Percentiles rank a stretch among this genome's conserved stretches.
Conservation (phyloP, 2,797 vertebrate genomes). For the Otolemur crassicaudatus region DNA sequence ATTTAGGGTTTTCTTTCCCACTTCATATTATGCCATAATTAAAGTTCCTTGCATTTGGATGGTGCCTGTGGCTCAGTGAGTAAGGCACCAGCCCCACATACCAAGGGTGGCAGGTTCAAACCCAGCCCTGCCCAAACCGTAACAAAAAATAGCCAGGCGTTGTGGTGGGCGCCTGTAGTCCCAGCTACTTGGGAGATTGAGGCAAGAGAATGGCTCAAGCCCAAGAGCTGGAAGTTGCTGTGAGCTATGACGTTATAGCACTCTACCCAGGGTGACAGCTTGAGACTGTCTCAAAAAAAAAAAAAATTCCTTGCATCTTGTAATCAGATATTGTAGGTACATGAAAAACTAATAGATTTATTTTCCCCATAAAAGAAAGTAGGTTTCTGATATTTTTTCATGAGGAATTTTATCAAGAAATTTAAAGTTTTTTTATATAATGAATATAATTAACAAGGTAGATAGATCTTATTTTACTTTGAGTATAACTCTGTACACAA, state of each 20-base stretch:
- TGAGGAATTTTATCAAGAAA: background rate
- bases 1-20: background rate
- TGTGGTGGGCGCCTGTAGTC: no score
- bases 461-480: background rate
- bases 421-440: conserved; percentile 16
- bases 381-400: background rate
- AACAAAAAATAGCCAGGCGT: no score
- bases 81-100: no score
- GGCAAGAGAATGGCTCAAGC: no score
- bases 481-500: background rate
- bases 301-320: background rate
- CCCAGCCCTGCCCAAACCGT: no score
- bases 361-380: background rate
- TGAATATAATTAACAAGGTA: conserved; percentile 40
- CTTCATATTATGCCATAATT: background rate
- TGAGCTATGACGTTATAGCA: no score
- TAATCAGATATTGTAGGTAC: background rate
- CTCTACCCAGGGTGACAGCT: no score
- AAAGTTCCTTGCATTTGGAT: background rate
- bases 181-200: no score
- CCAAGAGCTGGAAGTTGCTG: no score
- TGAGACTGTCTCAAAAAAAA: no score
- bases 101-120: no score
- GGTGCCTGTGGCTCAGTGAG: no score
- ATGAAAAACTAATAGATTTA: conserved; percentile 11